Conservation (phyloP, 2,888 invertebrate species). For the Zygaena filipendulae region DNA sequence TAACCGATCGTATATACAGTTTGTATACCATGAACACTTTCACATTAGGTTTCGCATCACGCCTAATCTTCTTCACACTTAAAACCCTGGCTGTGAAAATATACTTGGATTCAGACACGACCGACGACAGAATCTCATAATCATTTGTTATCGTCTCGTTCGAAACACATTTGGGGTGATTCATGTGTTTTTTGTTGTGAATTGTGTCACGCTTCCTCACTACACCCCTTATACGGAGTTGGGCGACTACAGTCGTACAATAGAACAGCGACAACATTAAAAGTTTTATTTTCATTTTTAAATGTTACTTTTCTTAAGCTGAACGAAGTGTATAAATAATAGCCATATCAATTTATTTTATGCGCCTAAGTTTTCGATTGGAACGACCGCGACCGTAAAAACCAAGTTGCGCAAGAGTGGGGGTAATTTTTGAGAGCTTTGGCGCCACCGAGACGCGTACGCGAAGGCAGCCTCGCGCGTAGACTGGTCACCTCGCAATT, state of each 20-base stretch:
- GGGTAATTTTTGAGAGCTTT: conserved; percentile 21
- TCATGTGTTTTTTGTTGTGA: conserved; percentile 55
- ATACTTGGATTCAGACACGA: conserved; percentile 64
- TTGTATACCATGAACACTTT: conserved; percentile 60
- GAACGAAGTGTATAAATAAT: conserved; percentile 26
- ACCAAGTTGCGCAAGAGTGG: conserved; percentile 50
- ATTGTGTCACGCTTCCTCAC: conserved; percentile 49
- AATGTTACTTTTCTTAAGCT: conserved; percentile 25
- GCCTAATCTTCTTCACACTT: conserved; percentile 59
- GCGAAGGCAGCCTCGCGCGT: conserved; percentile 60
- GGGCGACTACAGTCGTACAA: conserved; percentile 41
- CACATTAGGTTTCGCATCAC: conserved; percentile 37
- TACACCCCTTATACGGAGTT: conserved; percentile 42
- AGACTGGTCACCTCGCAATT: conserved; percentile 64
- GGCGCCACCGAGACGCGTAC: conserved; percentile 66
- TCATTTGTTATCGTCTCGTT: conserved; percentile 67
- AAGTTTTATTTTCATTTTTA: conserved; percentile 52
- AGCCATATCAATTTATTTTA: conserved; percentile 39
- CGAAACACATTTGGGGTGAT: conserved; percentile 57
- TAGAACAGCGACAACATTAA: conserved; percentile 46
- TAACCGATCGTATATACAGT: conserved; percentile 50
- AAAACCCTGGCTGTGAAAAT: conserved; percentile 61
- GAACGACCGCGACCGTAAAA: conserved; percentile 31
- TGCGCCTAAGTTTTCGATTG: conserved; percentile 36
- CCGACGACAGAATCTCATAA: conserved; percentile 64